These are phyloP conservation scores for Dryas iulia DNA, from an alignment of 1,140 invertebrate genomes.

Conservation along the genomic window DNA sequence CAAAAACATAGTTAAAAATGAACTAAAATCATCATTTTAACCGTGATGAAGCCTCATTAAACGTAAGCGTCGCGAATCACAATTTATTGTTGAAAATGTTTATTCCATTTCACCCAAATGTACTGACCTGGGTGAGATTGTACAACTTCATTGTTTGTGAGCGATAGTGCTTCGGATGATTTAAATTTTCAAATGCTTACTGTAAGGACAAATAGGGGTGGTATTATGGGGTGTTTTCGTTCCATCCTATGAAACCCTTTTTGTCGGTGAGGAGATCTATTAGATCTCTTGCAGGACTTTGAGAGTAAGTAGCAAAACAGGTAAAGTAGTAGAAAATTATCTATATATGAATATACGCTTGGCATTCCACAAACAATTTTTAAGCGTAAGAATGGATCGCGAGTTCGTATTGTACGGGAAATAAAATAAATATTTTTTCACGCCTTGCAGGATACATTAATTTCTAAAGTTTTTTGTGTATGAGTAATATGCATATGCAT, in stretches of 20 bases:
- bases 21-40: background rate
- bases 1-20: background rate
- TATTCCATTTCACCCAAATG: background rate
- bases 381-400: no score
- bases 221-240: background rate
- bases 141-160: background rate
- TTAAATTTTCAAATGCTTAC: background rate
- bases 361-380: no score
- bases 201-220: background rate
- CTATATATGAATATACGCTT: no score
- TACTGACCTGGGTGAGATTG: background rate
- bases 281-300: no score
- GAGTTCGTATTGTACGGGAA: no score
- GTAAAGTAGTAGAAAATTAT: no score
- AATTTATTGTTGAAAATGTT: constrained; percentile 34
- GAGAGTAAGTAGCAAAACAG: no score
- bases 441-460: no score
- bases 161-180: background rate
- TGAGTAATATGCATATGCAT: no score
- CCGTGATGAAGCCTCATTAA: constrained; percentile 37
- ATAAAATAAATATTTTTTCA: no score
- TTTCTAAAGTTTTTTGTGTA: no score
- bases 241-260: background rate
- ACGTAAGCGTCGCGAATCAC: constrained; percentile 31
- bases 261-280: no score